A percentile compares a stretch with the other conserved stretches of the same genome.
phyloP scores from a whole-genome alignment of 2,113 vertebrate species.

The Silurus glanis region DNA sequence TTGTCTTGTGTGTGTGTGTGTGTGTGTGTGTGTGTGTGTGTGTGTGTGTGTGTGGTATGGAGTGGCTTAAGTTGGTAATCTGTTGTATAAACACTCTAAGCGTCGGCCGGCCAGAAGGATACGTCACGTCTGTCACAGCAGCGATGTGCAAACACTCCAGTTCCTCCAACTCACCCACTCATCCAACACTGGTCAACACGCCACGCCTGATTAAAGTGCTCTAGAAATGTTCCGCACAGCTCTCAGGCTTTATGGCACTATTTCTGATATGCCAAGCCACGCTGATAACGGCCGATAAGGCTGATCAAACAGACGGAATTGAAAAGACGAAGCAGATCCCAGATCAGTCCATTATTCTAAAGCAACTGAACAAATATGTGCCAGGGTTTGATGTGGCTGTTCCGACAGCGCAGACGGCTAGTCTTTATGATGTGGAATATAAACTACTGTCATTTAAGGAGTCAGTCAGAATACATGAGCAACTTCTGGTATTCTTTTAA shows the following conservation, averaged over 20 bases:
- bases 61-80: conserved; percentile 26
- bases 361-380: background rate
- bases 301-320: background rate
- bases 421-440: background rate
- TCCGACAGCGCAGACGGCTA: background rate
- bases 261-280: conserved; percentile 7
- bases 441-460: conserved; percentile 4
- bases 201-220: conserved; percentile 22
- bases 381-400: background rate
- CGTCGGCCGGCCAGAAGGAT: conserved; percentile 28
- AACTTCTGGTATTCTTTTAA: background rate
- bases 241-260: background rate
- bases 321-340: background rate
- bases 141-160: conserved; percentile 41
- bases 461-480: background rate
- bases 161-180: conserved; percentile 22
- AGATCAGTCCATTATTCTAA: conserved; percentile 3
- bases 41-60: conserved; percentile 11
- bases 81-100: conserved; percentile 42
- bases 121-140: conserved; percentile 28
- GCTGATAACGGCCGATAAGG: background rate
- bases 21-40: conserved; percentile 6
- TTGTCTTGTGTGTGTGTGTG: background rate
- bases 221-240: conserved; percentile 14
- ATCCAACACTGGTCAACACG: conserved; percentile 26